Evolutionary conservation across 64 coral and sea anemone genomes (phyloP).

Genomic region (Trachythela sp.): DNA sequence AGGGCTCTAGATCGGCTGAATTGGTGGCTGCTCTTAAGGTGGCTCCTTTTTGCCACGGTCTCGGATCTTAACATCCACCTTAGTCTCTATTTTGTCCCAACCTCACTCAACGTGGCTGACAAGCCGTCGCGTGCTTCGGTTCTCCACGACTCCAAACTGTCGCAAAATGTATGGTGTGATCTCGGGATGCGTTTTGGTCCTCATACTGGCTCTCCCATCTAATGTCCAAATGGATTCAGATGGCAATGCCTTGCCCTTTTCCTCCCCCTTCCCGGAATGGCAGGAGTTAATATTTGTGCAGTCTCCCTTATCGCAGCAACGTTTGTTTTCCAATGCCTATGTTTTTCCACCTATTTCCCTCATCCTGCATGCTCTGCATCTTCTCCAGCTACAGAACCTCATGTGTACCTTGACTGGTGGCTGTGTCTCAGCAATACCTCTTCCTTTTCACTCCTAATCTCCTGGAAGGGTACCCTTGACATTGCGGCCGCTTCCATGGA

Average conservation of each 20-base stretch:
- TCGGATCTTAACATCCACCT: neutral
- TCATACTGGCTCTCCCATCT: neutral
- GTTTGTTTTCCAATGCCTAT: conserved; percentile 28
- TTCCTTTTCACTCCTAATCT: conserved; percentile 21
- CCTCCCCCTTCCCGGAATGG: neutral
- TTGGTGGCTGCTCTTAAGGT: neutral
- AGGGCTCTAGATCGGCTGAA: neutral
- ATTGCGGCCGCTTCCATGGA: neutral
- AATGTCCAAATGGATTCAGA: neutral
- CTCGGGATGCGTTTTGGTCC: neutral
- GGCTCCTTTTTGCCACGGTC: neutral
- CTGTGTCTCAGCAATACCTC: neutral
- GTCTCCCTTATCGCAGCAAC: neutral
- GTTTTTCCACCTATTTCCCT: conserved; percentile 37
- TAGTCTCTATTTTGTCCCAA: neutral
- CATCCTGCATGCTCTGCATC: neutral
- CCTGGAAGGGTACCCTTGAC: neutral
- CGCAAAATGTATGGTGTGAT: neutral
- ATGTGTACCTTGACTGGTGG: neutral
- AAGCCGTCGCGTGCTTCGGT: neutral
- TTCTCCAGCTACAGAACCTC: neutral
- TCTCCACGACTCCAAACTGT: neutral
- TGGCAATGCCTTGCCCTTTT: neutral
- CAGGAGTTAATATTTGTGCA: conserved; percentile 30
- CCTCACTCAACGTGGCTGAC: neutral